Base-by-base conservation (phyloP, 1,140 invertebrate species). In the Ylistrum balloti region DNA sequence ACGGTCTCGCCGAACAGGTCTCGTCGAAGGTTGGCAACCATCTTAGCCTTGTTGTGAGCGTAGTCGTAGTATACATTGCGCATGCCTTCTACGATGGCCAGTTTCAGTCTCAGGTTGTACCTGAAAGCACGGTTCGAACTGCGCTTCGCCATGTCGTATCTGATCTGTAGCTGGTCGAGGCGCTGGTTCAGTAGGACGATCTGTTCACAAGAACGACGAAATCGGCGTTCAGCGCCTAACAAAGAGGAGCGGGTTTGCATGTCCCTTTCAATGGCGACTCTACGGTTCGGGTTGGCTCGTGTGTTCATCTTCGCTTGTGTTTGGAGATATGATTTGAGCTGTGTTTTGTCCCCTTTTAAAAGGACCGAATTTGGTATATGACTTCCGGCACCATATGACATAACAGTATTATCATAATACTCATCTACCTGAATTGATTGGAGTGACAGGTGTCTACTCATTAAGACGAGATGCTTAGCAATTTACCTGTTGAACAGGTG, bases 41-140 rank as follows among this genome's bases (percentile, higher is more conserved):
- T 33, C n/a, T 90, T 74, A 1, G 92, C 92, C 88, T 93, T 93
- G 9, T 33, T 33, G 28, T 87, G 88, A 17, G 92, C 92, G 56
- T 91, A 93, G 48, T 93, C 92, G 34, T 91, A 90, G 56, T 92
- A 92, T 0, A 92, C 86, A 35, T 93, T 93, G 11, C 91, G 56
- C 11, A 92, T 2, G 5, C 92, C 92, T 74, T 93, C 92, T 10
- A 88, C 86, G 20, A 90, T 88, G 32, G 92, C 91, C 3, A 93
- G 41, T 33, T 86, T 88, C 15, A 93, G 86, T 35, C 92, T 45
- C 22, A 93, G 48, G 56, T 86, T 92, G 38, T 93, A 93, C n/a
- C 91, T 48, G 88, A 93, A 93, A 9, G 89, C 48, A 7, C 91
- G 33, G 32, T 56, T 48, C 32, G 86, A 88, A 15, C 45, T 87